A percentile compares a stretch with the other conserved stretches of the same genome.
Evolutionary conservation across 2,797 vertebrate genomes (phyloP).

Genomic region (Balearica regulorum): DNA sequence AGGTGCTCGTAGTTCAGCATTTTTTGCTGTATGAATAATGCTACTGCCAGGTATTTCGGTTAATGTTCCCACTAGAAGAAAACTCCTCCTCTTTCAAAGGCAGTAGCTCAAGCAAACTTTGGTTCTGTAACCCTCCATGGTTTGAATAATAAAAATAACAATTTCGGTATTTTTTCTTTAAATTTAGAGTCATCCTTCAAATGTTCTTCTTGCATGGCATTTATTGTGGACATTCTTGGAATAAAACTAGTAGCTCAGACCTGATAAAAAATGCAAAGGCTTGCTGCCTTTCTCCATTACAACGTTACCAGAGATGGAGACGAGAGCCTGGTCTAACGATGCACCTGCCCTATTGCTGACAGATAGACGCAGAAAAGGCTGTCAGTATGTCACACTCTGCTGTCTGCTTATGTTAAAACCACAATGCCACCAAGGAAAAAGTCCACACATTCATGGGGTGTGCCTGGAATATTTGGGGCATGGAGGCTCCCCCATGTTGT

Average conservation of each 20-base stretch:
- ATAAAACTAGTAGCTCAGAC: background rate
- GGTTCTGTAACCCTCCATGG: too few species aligned
- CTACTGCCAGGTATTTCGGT: too few species aligned
- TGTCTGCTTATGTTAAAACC: background rate
- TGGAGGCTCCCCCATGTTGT: background rate
- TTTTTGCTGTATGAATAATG: too few species aligned
- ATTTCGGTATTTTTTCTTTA: too few species aligned
- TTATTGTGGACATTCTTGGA: background rate
- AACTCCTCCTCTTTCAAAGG: too few species aligned
- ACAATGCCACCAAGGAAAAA: background rate
- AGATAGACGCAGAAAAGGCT: background rate
- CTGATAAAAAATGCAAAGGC: background rate
- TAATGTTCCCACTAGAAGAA: too few species aligned
- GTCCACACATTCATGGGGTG: background rate
- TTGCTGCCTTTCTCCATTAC: background rate
- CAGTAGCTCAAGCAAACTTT: too few species aligned
- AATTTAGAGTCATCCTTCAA: background rate
- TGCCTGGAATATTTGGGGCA: background rate
- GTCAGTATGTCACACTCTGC: background rate
- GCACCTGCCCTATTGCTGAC: background rate
- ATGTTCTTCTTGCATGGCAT: background rate
- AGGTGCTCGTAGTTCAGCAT: too few species aligned
- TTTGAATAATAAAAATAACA: too few species aligned
- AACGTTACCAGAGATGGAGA: background rate
- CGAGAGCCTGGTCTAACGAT: background rate